phyloP scores from a whole-genome alignment of 2,888 invertebrate species.

The Agrochola lychnidis region DNA sequence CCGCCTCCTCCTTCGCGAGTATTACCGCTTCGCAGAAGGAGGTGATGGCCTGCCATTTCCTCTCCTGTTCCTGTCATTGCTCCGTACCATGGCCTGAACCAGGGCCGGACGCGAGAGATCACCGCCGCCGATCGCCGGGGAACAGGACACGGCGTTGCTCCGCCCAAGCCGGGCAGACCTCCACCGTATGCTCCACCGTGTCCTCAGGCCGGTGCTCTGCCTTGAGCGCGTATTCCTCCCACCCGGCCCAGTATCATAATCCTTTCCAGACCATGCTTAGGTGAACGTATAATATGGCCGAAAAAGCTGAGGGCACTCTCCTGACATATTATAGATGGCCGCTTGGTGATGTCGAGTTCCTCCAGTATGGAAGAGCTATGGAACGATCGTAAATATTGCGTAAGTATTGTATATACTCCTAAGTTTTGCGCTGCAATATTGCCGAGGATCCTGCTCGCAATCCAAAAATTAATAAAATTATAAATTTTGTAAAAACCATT shows the following conservation, averaged over 20 bases:
- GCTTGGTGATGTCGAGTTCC: background rate
- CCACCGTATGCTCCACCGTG: too few relatives aligned
- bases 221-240: background rate
- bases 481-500: background rate
- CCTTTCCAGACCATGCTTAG: background rate
- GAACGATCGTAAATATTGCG: background rate
- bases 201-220: background rate
- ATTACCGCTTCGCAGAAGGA: too few relatives aligned
- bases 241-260: background rate
- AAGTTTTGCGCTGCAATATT: background rate
- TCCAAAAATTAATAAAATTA: background rate
- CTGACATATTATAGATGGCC: background rate
- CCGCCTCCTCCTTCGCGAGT: too few relatives aligned
- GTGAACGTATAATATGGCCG: background rate
- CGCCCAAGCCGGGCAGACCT: too few relatives aligned
- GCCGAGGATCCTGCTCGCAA: background rate
- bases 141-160: too few relatives aligned
- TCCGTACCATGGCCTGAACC: too few relatives aligned
- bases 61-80: too few relatives aligned
- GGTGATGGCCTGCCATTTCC: too few relatives aligned
- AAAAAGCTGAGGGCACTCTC: background rate
- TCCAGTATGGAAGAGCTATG: background rate
- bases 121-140: too few relatives aligned
- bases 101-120: too few relatives aligned
- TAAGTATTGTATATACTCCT: too few relatives aligned